Evolutionary conservation across 2,888 invertebrate species (phyloP), one percentile per base, ranked within the genome.

Genomic region (Eretmocerus hayati): DNA sequence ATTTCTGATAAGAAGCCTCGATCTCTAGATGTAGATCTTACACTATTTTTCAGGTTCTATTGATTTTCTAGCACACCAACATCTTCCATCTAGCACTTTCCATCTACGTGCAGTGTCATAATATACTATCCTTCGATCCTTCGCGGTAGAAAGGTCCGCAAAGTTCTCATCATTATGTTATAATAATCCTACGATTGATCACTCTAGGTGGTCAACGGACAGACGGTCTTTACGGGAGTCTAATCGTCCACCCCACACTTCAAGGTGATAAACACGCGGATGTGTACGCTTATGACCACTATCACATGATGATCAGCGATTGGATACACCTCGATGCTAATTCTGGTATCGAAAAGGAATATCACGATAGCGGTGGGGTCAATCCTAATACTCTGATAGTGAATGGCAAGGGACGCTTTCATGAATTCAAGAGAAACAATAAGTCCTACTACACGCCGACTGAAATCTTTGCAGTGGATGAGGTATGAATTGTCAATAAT

Each of bases 231-330:
- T 89, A 85, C 46, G 91, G 91, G 0, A 75, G 87, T 0, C 73
- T 91, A 40, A 81, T 90, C 46, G 81, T 92, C 18, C 78, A 85
- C 13, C 77, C 79, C 26, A 83, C 87, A 0, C 77, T 77, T 53
- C 74, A 77, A 0, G 68, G 74, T 4, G 82, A 89, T 49, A 78
- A 80, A 0, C 84, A 85, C 58, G 73, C 74, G 0, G 69, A 75
- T 9, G 71, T 85, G 1, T 93, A 90, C 67, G 91, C 93, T 63
- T 79, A 79, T 59, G 91, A 92, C 64, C 82, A 84, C 26, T 90
- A 92, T 69, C 79, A 81, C 2, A 79, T 93, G 66, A 72, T 81
- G 5, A 75, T 92, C 2, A 80, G 84, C 30, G 93, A 93, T 65
- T 93, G 93, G 93, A 79, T 84, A 32, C 84, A 85, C 57, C 77